phyloP scores from a whole-genome alignment of 2,113 vertebrate species.

The Macaca mulatta region DNA sequence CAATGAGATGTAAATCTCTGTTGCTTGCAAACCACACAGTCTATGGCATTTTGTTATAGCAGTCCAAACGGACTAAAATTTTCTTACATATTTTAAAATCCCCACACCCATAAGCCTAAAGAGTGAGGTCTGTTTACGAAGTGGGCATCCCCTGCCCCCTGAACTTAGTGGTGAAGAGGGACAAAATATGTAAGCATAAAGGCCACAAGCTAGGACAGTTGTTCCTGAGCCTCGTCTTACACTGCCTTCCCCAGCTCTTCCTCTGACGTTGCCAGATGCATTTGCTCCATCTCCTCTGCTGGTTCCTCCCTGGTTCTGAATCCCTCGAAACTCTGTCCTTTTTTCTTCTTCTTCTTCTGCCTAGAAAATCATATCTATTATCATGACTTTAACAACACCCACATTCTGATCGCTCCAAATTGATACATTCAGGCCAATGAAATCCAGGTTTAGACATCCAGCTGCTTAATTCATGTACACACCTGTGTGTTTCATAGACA shows the following conservation, averaged over 20 bases:
- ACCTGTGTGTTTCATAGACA: background rate
- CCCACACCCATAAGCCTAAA: background rate
- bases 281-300: background rate
- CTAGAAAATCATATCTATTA: background rate
- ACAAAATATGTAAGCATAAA: background rate
- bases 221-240: background rate
- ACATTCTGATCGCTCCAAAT: background rate
- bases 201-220: background rate
- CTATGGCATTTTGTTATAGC: background rate
- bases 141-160: background rate
- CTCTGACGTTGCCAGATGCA: background rate
- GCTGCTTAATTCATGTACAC: background rate
- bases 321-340: background rate
- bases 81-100: background rate
- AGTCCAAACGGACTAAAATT: background rate
- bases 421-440: background rate
- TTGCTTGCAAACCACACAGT: background rate
- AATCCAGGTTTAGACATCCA: background rate
- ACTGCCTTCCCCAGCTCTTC: background rate
- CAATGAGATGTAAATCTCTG: background rate
- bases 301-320: background rate
- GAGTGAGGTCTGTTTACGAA: background rate
- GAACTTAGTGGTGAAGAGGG: background rate
- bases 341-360: background rate
- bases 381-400: background rate